These are phyloP conservation scores for Sclerurus mexicanus DNA, from an alignment of 2,113 vertebrate species.

Conservation along the genomic window DNA sequence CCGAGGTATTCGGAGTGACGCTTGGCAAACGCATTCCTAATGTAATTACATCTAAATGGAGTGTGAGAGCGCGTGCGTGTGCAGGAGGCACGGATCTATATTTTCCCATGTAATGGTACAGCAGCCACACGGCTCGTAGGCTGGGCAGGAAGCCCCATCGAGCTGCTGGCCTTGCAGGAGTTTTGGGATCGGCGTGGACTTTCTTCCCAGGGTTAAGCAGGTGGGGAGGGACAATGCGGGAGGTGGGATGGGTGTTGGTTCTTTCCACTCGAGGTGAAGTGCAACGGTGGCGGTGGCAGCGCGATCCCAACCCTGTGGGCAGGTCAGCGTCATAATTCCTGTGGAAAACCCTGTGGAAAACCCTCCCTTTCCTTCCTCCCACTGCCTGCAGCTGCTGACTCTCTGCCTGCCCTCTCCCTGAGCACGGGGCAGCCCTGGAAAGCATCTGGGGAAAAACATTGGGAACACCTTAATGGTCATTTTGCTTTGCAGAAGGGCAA, in stretches of 20 bases:
- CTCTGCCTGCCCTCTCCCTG: not conserved
- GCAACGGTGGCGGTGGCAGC: not conserved
- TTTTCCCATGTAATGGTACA: accelerated
- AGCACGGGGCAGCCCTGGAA: not conserved
- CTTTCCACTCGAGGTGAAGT: not conserved
- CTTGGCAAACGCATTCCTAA: constrained; percentile 9
- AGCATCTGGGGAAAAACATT: accelerated
- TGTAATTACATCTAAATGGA: constrained; percentile 44
- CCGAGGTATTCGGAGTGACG: not conserved
- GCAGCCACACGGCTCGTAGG: accelerated
- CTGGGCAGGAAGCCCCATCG: accelerated
- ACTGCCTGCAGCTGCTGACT: not conserved
- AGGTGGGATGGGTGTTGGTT: not conserved
- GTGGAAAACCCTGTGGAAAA: not conserved
- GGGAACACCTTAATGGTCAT: accelerated
- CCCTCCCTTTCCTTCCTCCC: not conserved
- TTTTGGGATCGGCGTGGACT: not conserved
- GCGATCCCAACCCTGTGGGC: not conserved
- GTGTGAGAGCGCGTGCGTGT: not conserved
- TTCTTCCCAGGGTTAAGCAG: not conserved
- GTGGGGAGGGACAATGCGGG: not conserved
- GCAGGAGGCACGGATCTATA: accelerated
- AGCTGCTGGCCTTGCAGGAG: not conserved
- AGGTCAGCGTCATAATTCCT: not conserved
- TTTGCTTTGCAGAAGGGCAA: not conserved